Base-by-base conservation (phyloP, 2,113 vertebrate species). In the Connochaetes taurinus region DNA sequence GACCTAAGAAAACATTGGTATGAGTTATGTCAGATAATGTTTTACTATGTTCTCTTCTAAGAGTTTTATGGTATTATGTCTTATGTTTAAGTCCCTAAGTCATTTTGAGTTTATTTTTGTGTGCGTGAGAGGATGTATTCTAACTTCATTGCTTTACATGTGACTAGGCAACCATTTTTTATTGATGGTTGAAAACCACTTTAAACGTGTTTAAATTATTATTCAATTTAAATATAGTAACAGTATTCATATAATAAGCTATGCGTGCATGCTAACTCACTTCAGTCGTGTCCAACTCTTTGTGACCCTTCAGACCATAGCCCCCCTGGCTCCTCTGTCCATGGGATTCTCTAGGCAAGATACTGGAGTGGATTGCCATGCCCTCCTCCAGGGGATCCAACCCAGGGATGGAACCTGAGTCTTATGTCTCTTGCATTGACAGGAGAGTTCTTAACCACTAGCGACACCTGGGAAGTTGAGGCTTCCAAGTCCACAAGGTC, bases 171-270 rank as follows among this genome's bases (percentile, higher is more conserved):
- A 92, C n/a, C 25, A 87, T 71, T 78, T 83, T 52, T 94, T 87
- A 47, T 8, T 71, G 64, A 81, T 31, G 53, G 33, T 31, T 87
- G 40, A 92, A 94, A 94, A 83, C 45, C 19, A 57, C 57, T 74
- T 87, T 84, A 53, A 62, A 80, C 6, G 14, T 64, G 27, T 64
- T 95, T 81, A 94, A 96, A 83, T 94, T 47, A 84, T 84, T 90
- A 90, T 45, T 87, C 57, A 92, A 82, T 94, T 90, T 83, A 93
- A 92, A 53, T 50, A 47, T 76, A 95, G 21, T 45, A 96, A 92
- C 16, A 58, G 8, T 53, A 82, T 36, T 89, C 53, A 50, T 53
- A 47, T 95, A 76, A 93, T 82, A 87, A 94, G n/a, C 52, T n/a
- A 45, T 36, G 55, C 19, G 0, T 40, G n/a, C 19, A 12, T 13